Percentiles rank a stretch among this genome's conserved stretches.
phyloP scores from a whole-genome alignment of 1,140 invertebrate species.

The Temnothorax nylanderi region DNA sequence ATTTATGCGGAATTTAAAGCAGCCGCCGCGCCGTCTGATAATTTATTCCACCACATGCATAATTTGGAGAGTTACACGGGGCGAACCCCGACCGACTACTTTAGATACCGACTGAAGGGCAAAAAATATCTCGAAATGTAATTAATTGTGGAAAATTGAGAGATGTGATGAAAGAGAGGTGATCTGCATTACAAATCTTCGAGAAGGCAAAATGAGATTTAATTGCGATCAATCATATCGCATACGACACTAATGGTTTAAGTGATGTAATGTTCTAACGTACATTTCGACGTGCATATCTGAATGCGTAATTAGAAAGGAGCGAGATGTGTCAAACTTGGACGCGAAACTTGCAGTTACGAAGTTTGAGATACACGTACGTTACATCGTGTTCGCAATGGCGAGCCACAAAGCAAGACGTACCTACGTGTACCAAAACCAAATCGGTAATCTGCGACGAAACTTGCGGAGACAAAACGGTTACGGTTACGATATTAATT shows the following conservation, averaged over 20 bases:
- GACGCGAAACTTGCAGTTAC: slow-evolving; percentile 10
- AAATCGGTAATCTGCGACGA: slow-evolving; percentile 22
- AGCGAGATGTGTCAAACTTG: slow-evolving; percentile 17
- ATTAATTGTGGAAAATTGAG: background rate
- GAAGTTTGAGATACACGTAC: background rate
- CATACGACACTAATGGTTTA: background rate
- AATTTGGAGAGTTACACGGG: background rate
- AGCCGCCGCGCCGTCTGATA: background rate
- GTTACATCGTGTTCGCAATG: background rate
- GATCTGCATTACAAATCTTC: slow-evolving; percentile 5
- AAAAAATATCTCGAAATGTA: background rate
- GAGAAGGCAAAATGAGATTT: background rate
- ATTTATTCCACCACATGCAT: slow-evolving; percentile 17
- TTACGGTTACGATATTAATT: background rate
- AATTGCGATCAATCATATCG: slow-evolving; percentile 17
- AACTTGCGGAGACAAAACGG: background rate
- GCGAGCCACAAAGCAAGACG: background rate
- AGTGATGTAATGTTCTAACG: background rate
- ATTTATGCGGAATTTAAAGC: slow-evolving; percentile 43
- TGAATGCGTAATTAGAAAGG: slow-evolving; percentile 13
- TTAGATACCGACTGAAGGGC: background rate
- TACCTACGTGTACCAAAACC: slow-evolving; percentile 1
- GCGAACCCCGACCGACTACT: background rate
- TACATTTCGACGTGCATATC: background rate
- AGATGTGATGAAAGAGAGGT: background rate